Conservation (phyloP, 2,797 vertebrate species). For the Smutsia gigantea region DNA sequence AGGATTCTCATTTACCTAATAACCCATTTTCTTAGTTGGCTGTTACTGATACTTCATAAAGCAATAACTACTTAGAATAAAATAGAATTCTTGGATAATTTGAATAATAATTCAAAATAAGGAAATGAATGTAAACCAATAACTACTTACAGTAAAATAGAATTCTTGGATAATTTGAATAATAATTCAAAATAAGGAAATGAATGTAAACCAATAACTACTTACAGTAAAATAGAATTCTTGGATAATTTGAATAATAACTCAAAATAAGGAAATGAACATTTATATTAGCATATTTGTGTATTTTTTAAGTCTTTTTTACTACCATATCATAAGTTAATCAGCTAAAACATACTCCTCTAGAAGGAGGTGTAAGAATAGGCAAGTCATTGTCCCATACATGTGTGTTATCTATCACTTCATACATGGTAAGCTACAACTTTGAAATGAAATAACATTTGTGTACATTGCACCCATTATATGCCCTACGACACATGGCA, state of each 20-base stretch:
- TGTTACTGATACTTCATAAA: slow-evolving; percentile 20
- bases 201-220: background rate
- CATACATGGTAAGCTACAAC: background rate
- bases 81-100: slow-evolving; percentile 44
- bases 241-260: slow-evolving; percentile 33
- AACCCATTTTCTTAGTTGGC: slow-evolving; percentile 9
- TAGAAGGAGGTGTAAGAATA: background rate
- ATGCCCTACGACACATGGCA: background rate
- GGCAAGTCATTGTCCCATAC: background rate
- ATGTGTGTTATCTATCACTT: background rate
- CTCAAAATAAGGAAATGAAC: slow-evolving; percentile 10
- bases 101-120: slow-evolving; percentile 44
- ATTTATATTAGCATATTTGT: background rate
- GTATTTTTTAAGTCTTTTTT: background rate
- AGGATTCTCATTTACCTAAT: background rate
- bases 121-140: slow-evolving; percentile 37
- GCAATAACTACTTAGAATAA: background rate
- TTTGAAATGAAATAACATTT: background rate
- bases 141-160: background rate
- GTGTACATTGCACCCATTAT: background rate
- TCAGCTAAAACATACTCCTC: background rate
- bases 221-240: slow-evolving; percentile 4
- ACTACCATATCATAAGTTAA: background rate
- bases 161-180: slow-evolving; percentile 51
- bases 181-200: slow-evolving; percentile 26